Evolutionary conservation across 1,140 invertebrate species (phyloP).

Genomic region (Drosophila ercepeae): DNA sequence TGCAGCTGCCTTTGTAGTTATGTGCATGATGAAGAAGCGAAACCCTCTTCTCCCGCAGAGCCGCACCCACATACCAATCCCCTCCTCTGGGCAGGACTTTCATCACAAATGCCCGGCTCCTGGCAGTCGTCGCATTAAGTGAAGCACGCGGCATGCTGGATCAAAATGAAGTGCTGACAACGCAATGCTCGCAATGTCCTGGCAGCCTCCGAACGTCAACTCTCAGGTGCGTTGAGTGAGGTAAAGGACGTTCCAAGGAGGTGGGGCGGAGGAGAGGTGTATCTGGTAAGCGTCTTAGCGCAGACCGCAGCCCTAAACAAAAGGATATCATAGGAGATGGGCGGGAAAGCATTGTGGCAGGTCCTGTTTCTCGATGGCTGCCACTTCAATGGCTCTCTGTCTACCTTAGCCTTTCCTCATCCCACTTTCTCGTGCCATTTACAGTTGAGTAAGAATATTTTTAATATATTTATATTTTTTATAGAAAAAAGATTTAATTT

Average conservation of each 20-base stretch:
- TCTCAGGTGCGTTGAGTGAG: conserved; percentile 6
- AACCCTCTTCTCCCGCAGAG: not conserved
- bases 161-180: conserved; percentile 81
- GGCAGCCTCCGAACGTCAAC: conserved; percentile 26
- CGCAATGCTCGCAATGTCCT: conserved; percentile 56
- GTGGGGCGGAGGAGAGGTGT: conserved; percentile 8
- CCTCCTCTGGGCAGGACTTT: not conserved
- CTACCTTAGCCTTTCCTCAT: not conserved
- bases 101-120: conserved; percentile 28
- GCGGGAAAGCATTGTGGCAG: conserved; percentile 19
- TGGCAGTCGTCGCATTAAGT: conserved; percentile 72
- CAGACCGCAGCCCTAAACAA: conserved; percentile 65
- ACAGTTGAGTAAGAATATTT: not conserved
- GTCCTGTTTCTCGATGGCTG: conserved; percentile 40
- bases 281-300: conserved; percentile 73
- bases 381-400: conserved; percentile 39
- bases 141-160: conserved; percentile 75
- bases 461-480: not conserved
- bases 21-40: conserved; percentile 53
- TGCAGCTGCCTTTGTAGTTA: conserved; percentile 57
- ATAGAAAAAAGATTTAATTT: too few relatives aligned
- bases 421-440: not conserved
- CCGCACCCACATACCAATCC: conserved; percentile 5
- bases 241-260: not conserved
- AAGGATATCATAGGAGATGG: conserved; percentile 37